These are phyloP conservation scores for Gadopsis bispinosus DNA, from an alignment of 2,797 vertebrate species.

Conservation along the genomic window DNA sequence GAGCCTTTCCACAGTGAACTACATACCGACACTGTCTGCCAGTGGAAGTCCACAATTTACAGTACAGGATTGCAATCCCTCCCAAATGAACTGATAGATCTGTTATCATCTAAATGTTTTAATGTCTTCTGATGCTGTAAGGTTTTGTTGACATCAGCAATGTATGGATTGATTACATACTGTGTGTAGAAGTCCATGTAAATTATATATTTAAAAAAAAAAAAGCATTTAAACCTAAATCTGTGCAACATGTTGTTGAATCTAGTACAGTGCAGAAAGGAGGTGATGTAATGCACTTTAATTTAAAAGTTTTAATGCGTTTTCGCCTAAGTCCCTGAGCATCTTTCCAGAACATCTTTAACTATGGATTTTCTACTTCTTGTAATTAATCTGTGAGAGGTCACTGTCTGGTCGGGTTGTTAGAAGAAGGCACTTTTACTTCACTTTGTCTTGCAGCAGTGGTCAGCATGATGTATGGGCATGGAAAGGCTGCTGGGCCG, in stretches of 20 bases:
- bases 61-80: background rate
- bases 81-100: background rate
- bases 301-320: too few relatives aligned
- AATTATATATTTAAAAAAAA: background rate
- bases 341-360: background rate
- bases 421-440: background rate
- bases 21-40: too few relatives aligned
- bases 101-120: too few relatives aligned
- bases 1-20: background rate
- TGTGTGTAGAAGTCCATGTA: background rate
- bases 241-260: background rate
- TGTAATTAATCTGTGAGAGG: background rate
- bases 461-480: constrained; percentile 3
- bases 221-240: background rate
- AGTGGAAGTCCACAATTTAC: background rate
- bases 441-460: background rate
- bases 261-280: background rate
- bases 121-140: background rate
- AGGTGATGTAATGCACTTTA: background rate
- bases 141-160: background rate
- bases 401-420: background rate
- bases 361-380: background rate
- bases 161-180: background rate
- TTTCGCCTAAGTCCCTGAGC: background rate
- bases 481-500: background rate